phyloP scores from a whole-genome alignment of 1,140 invertebrate species.

The Drosophila kikkawai region DNA sequence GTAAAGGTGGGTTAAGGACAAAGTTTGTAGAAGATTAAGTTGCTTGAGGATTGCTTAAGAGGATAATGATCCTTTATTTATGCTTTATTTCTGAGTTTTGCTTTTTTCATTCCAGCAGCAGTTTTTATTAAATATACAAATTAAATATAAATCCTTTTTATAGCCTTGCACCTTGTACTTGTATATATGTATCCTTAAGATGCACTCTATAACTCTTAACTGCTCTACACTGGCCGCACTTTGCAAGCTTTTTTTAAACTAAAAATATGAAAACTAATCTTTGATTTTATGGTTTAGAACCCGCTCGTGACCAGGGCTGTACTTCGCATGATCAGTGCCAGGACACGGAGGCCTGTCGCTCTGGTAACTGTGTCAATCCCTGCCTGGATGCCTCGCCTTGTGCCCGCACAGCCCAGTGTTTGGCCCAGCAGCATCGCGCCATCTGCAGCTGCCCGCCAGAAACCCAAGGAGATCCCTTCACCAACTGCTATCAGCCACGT shows the following conservation, averaged over 20 bases:
- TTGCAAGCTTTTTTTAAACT: background rate
- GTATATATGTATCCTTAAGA: conserved; percentile 57
- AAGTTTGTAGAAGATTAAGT: background rate
- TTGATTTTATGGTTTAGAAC: conserved; percentile 69
- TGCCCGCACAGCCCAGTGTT: conserved; percentile 91
- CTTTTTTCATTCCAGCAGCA: conserved; percentile 76
- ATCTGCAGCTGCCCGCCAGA: conserved; percentile 91
- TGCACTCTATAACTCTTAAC: conserved; percentile 78
- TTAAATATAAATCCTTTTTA: conserved; percentile 20
- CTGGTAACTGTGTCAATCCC: conserved; percentile 91
- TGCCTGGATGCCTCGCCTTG: conserved; percentile 91
- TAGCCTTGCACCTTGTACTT: conserved; percentile 53
- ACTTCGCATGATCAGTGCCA: conserved; percentile 90
- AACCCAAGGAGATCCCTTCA: conserved; percentile 91
- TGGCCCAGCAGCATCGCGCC: conserved; percentile 90
- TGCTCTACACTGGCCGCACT: conserved; percentile 45
- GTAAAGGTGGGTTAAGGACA: conserved; percentile 86
- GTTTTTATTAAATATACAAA: conserved; percentile 16
- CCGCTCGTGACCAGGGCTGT: conserved; percentile 88
- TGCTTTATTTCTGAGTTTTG: conserved; percentile 68
- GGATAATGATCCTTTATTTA: background rate
- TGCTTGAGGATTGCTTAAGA: background rate
- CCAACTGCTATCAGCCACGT: conserved; percentile 90
- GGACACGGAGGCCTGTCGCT: conserved; percentile 90
- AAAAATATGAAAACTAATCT: conserved; percentile 27